These are phyloP conservation scores for Prionailurus viverrinus DNA, from an alignment of 2,113 vertebrate species.

Conservation along the genomic window DNA sequence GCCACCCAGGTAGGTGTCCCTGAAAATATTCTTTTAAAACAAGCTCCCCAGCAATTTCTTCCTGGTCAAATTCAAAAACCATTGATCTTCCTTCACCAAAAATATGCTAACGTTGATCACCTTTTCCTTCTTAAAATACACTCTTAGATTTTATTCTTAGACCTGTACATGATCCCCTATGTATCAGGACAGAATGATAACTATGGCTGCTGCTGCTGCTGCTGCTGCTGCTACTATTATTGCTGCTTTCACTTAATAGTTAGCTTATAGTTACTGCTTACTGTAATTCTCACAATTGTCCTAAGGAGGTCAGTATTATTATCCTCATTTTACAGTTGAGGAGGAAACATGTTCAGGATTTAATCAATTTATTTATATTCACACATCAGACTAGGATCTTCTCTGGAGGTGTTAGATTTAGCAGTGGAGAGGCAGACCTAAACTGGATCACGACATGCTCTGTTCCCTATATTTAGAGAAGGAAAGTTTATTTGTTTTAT, in stretches of 20 bases:
- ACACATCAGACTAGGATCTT: not conserved
- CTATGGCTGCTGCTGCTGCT: not conserved
- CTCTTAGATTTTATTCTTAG: not conserved
- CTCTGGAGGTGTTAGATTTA: constrained; percentile 25
- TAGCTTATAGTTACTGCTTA: not conserved
- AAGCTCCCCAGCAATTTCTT: not conserved
- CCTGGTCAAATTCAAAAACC: constrained; percentile 2
- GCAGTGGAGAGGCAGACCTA: not conserved
- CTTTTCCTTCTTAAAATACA: not conserved
- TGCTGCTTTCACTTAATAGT: not conserved
- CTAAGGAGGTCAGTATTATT: not conserved
- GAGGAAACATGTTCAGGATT: constrained; percentile 8
- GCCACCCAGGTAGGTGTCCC: too few relatives aligned
- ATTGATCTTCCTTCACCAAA: not conserved
- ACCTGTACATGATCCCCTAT: not conserved
- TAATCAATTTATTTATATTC: not conserved
- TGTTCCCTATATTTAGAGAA: not conserved
- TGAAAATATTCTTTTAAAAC: constrained; percentile 3
- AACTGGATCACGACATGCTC: not conserved
- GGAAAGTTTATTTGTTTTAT: not conserved
- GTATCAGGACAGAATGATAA: not conserved
- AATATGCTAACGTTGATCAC: not conserved
- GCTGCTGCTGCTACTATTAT: not conserved
- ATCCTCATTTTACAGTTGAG: not conserved
- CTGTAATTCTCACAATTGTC: not conserved